phyloP scores from a whole-genome alignment of 1,140 invertebrate genomes.

The Mylabris phalerata region DNA sequence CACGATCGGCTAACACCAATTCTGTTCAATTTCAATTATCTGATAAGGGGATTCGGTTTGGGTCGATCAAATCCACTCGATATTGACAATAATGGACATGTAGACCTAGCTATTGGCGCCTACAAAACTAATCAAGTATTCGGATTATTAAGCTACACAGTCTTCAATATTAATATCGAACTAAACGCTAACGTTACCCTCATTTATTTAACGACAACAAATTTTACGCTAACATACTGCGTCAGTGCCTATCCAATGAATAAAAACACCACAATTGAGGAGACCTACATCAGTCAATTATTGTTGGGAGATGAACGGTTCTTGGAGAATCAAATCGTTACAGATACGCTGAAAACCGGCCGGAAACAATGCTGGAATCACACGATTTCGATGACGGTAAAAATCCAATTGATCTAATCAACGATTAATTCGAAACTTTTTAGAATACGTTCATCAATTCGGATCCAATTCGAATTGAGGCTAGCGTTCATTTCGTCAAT shows the following conservation, averaged over 20 bases:
- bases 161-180: constrained; percentile 45
- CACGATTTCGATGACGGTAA: too few species aligned
- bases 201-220: neutral
- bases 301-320: neutral
- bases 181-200: neutral
- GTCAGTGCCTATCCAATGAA: constrained; percentile 8
- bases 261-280: neutral
- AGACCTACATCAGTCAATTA: too few species aligned
- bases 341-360: neutral
- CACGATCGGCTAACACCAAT: constrained; percentile 30
- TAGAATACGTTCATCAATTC: neutral
- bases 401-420: neutral
- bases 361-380: too few species aligned
- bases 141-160: constrained; percentile 43
- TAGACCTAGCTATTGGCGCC: constrained; percentile 58
- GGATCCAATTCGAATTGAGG: neutral
- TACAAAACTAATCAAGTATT: constrained; percentile 25
- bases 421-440: neutral
- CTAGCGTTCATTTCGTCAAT: too few species aligned
- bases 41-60: constrained; percentile 51
- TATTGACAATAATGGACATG: constrained; percentile 55
- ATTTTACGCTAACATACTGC: constrained; percentile 15
- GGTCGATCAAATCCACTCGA: constrained; percentile 57
- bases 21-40: constrained; percentile 15
- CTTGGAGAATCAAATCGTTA: constrained; percentile 5